Evolutionary conservation across 2,113 vertebrate species (phyloP), one percentile per base, ranked within the genome.

Genomic region (Nettapus auritus): DNA sequence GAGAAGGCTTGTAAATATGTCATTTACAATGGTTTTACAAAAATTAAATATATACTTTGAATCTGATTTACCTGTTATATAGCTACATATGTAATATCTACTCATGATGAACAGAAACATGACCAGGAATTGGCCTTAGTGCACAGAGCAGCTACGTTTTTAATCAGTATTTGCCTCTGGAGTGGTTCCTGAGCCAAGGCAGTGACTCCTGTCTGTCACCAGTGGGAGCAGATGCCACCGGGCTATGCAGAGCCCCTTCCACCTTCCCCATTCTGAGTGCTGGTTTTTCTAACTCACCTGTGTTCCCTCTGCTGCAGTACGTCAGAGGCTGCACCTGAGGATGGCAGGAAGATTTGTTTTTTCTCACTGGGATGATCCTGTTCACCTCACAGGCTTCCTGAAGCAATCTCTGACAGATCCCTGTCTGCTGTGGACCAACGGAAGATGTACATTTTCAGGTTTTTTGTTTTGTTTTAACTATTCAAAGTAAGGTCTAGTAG

Each of bases 81-180:
- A 34, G 8, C 28, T 62, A 46, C 0, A 0, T 15, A 29, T 60
- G 34, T 23, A 33, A 29, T 7, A 48, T 48, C 20, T 48, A 48
- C 46, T 48, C 63, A 40, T 15, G 40, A 46, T 68, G 57, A 68
- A 46, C 55, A 83, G 84, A 69, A 91, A 13, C 31, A 40, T 21
- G 25, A 5, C 4, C 19, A 9, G 64, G 26, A 76, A 42, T 29
- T 38, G n/a, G 15, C 42, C 78, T 81, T 59, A 74, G 21, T 19
- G 29, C 46, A 18, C 26, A 34, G n/a, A 60, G 48, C 59, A 71
- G 40, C 57, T 79, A 6, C 15, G 2, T 38, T 79, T 88, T 59
- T 53, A 20, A 68, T n/a, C 33, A 7, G 33, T 48, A 11, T 2
- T 0, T 60, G 4, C 83, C 76, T 76, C 50, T 81, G 52, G 9